These are phyloP conservation scores for Oopsacas minuta DNA, from an alignment of 37 sponge, comb jelly and placozoan species.

Conservation along the genomic window DNA sequence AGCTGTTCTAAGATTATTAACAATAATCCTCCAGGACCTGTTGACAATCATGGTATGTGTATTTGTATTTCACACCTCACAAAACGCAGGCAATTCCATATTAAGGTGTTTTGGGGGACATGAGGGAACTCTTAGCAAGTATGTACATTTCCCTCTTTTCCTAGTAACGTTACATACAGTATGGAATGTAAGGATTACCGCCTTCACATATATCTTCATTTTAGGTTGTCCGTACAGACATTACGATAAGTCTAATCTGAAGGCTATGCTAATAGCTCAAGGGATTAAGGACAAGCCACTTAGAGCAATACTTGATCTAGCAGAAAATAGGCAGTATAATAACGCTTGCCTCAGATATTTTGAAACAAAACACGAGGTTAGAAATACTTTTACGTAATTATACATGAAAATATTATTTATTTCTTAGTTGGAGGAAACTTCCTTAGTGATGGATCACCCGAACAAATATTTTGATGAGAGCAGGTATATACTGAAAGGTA, in stretches of 20 bases:
- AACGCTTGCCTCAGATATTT: conserved; percentile 86
- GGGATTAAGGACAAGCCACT: conserved; percentile 30
- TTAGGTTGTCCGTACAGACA: conserved; percentile 86
- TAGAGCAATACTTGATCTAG: conserved; percentile 33
- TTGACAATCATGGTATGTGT: conserved; percentile 70
- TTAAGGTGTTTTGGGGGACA: no score
- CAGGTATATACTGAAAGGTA: background rate
- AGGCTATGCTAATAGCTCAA: conserved; percentile 31
- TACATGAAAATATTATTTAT: background rate
- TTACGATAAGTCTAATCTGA: conserved; percentile 49
- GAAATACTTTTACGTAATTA: background rate
- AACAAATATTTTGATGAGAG: background rate
- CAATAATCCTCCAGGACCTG: conserved; percentile 58
- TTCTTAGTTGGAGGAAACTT: background rate
- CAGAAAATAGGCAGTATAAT: conserved; percentile 65
- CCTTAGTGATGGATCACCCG: background rate
- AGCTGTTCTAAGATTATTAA: conserved; percentile 88
- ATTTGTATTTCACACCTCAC: no score
- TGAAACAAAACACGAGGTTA: conserved; percentile 31
- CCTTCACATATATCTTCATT: no score
- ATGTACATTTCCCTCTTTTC: no score
- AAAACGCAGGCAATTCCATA: no score
- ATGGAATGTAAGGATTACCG: no score
- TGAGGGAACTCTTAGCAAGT: no score
- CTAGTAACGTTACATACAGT: no score